These are phyloP conservation scores for Lacanobia wlatinum DNA, from an alignment of 2,888 invertebrate species.

Conservation along the genomic window DNA sequence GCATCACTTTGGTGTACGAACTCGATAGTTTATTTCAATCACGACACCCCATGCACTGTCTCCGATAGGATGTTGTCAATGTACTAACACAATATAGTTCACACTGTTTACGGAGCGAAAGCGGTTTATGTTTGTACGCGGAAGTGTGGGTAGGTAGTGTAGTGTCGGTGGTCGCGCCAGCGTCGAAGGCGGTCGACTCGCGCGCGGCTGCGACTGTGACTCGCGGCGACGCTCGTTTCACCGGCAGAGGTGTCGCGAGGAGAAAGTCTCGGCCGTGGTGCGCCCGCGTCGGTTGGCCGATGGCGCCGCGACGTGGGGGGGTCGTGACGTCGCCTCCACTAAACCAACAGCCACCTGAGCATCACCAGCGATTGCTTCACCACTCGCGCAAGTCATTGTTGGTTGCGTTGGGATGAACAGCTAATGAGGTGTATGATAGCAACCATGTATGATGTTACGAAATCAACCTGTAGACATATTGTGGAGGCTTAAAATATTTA, in stretches of 20 bases:
- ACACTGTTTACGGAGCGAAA: slow-evolving; percentile 87
- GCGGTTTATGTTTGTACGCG: slow-evolving; percentile 79
- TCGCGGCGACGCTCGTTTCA: slow-evolving; percentile 83
- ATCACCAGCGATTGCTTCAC: slow-evolving; percentile 69
- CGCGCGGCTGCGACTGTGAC: slow-evolving; percentile 84
- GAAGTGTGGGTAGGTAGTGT: slow-evolving; percentile 75
- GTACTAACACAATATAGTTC: slow-evolving; percentile 77
- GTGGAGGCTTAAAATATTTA: slow-evolving; percentile 21
- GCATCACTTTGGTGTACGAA: slow-evolving; percentile 78
- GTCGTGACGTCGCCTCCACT: slow-evolving; percentile 80
- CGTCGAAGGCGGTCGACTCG: slow-evolving; percentile 83
- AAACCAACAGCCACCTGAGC: slow-evolving; percentile 81
- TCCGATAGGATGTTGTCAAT: slow-evolving; percentile 67
- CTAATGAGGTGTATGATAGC: slow-evolving; percentile 55
- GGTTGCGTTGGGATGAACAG: slow-evolving; percentile 56
- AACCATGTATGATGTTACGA: slow-evolving; percentile 27
- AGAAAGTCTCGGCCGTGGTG: slow-evolving; percentile 90
- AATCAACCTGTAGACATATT: slow-evolving; percentile 26
- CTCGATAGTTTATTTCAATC: slow-evolving; percentile 65
- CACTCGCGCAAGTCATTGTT: slow-evolving; percentile 59
- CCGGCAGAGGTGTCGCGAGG: slow-evolving; percentile 88
- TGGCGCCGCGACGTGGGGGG: slow-evolving; percentile 76
- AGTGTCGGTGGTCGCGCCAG: slow-evolving; percentile 65
- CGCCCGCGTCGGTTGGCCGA: slow-evolving; percentile 84
- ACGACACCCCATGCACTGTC: slow-evolving; percentile 70